Conservation (phyloP, 2,888 invertebrate genomes). For the Serripes groenlandicus region DNA sequence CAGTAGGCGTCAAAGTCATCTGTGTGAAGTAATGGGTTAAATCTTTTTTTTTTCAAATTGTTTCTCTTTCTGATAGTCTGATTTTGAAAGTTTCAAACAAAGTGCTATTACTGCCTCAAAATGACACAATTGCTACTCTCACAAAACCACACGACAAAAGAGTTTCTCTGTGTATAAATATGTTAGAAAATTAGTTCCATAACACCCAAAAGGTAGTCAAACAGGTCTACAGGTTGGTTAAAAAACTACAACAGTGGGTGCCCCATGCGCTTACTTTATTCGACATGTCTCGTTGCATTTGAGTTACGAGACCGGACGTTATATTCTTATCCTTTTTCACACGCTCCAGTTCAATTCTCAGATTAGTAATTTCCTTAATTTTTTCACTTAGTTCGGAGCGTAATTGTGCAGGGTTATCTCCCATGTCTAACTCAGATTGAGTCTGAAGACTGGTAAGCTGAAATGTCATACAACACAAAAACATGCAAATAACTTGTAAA, state of each 20-base stretch:
- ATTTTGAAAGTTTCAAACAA: too few species aligned
- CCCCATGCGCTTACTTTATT: constrained; percentile 83
- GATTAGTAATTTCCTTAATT: constrained; percentile 79
- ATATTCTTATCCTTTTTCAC: constrained; percentile 85
- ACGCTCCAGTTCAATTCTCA: constrained; percentile 83
- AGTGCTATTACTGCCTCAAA: too few species aligned
- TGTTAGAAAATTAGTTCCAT: constrained; percentile 3
- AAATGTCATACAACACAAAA: constrained; percentile 29
- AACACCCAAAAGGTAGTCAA: constrained; percentile 11
- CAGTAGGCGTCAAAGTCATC: too few species aligned
- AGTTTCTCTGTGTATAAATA: too few species aligned
- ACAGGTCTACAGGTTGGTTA: neutral
- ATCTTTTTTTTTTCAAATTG: too few species aligned
- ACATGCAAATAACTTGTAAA: constrained; percentile 10
- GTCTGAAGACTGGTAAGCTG: constrained; percentile 61
- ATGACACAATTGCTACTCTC: too few species aligned
- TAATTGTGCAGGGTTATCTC: constrained; percentile 58
- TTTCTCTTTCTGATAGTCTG: too few species aligned
- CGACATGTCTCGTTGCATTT: constrained; percentile 86
- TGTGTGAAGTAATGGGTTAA: too few species aligned
- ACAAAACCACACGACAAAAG: too few species aligned
- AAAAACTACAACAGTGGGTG: neutral
- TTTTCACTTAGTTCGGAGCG: constrained; percentile 78
- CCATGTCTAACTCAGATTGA: constrained; percentile 49
- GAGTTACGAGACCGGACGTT: constrained; percentile 85